These are phyloP conservation scores for Falco naumanni DNA, from an alignment of 2,797 vertebrate species.

Conservation along the genomic window DNA sequence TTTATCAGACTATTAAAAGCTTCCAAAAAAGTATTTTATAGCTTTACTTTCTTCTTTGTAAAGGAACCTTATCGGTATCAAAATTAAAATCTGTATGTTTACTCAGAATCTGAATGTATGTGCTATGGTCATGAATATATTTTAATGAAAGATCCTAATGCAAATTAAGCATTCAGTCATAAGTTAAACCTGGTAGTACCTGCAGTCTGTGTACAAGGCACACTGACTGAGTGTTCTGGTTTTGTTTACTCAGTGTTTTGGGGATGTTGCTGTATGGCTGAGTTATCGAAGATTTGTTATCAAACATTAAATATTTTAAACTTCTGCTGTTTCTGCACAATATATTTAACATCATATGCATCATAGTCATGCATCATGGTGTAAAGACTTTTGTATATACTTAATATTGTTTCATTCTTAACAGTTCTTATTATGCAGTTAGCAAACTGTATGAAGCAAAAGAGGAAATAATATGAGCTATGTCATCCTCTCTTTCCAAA, in stretches of 20 bases:
- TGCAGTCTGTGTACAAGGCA: neutral
- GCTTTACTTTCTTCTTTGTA: neutral
- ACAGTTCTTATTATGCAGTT: neutral
- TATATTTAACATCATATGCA: neutral
- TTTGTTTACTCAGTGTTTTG: neutral
- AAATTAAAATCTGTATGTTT: neutral
- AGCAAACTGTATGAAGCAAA: neutral
- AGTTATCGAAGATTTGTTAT: neutral
- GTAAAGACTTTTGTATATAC: neutral
- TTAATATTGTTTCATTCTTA: neutral
- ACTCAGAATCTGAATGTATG: neutral
- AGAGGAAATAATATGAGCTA: neutral
- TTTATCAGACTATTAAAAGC: neutral
- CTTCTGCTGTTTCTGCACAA: neutral
- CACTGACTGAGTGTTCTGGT: neutral
- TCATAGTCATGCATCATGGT: neutral
- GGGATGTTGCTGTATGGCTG: neutral
- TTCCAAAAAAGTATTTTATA: neutral
- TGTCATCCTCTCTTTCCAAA: neutral
- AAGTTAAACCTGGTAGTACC: neutral
- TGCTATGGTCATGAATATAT: neutral
- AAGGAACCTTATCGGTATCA: neutral
- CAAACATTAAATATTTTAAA: rapidly evolving
- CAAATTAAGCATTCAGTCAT: neutral
- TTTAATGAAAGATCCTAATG: neutral